These are phyloP conservation scores for Melanostoma mellinum DNA, from an alignment of 2,888 invertebrate species.

Conservation along the genomic window DNA sequence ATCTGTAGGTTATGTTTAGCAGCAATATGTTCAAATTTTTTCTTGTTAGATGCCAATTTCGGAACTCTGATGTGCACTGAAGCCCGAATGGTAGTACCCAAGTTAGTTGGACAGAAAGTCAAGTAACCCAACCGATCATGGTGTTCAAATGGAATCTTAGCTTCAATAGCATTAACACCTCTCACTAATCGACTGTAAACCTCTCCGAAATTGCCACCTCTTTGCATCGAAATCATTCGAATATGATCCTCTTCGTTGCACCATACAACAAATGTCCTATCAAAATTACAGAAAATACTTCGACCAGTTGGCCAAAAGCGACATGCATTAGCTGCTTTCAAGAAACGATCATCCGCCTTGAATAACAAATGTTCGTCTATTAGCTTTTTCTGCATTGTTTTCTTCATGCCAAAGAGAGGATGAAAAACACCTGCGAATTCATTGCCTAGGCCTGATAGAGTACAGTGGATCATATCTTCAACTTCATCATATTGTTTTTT, in stretches of 20 bases:
- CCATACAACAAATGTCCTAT: slow-evolving; percentile 98
- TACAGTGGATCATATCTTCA: slow-evolving; percentile 93
- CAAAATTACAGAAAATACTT: slow-evolving; percentile 98
- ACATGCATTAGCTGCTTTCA: slow-evolving; percentile 96
- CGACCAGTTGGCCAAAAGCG: slow-evolving; percentile 98
- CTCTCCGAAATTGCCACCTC: slow-evolving; percentile 95
- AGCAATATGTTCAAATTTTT: slow-evolving; percentile 94
- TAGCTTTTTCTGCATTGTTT: slow-evolving; percentile 96
- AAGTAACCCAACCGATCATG: slow-evolving; percentile 97
- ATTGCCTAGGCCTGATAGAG: slow-evolving; percentile 90
- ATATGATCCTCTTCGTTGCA: slow-evolving; percentile 99
- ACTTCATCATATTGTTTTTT: slow-evolving; percentile 98
- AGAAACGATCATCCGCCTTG: slow-evolving; percentile 92
- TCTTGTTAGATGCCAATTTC: slow-evolving; percentile 93
- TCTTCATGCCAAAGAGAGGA: slow-evolving; percentile 97
- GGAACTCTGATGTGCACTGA: slow-evolving; percentile 99
- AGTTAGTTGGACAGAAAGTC: slow-evolving; percentile 99
- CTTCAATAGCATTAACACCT: slow-evolving; percentile 96
- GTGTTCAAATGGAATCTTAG: slow-evolving; percentile 96
- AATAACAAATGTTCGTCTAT: slow-evolving; percentile 99
- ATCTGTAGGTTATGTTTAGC: slow-evolving; percentile 94
- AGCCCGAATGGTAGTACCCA: slow-evolving; percentile 98
- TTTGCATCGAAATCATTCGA: slow-evolving; percentile 98
- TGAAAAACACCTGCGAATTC: slow-evolving; percentile 97
- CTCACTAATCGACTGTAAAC: slow-evolving; percentile 93